These are phyloP conservation scores for Acanthacorydalis orientalis DNA, from an alignment of 2,888 invertebrate genomes.

Conservation along the genomic window DNA sequence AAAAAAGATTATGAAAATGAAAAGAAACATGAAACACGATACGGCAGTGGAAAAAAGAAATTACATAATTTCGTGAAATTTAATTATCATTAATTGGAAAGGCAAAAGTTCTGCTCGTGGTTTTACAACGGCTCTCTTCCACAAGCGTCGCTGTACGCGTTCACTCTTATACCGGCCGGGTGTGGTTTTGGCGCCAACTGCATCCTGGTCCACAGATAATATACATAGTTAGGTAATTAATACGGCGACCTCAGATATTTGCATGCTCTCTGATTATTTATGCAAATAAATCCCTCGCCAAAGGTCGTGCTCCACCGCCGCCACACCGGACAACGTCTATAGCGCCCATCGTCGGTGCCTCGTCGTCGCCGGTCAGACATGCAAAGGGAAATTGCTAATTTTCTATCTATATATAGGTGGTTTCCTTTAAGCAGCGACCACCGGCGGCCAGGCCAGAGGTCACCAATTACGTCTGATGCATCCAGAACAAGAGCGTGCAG, in stretches of 20 bases:
- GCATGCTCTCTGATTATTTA: conserved; percentile 29
- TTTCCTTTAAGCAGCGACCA: neutral
- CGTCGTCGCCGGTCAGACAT: conserved; percentile 12
- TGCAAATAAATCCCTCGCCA: conserved; percentile 23
- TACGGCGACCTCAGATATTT: conserved; percentile 26
- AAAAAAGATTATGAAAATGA: too few relatives aligned
- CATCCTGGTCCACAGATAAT: conserved; percentile 19
- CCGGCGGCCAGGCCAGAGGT: too few relatives aligned
- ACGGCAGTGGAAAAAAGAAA: conserved; percentile 18
- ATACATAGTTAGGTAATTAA: conserved; percentile 26
- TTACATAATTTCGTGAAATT: conserved; percentile 25
- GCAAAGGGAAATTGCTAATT: conserved; percentile 27
- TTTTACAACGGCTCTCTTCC: neutral
- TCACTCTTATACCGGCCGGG: conserved; percentile 8
- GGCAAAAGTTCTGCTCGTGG: conserved; percentile 12
- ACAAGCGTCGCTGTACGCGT: conserved; percentile 2
- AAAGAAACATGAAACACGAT: neutral
- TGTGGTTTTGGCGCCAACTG: conserved; percentile 19
- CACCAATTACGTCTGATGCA: too few relatives aligned
- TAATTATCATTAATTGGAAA: conserved; percentile 27
- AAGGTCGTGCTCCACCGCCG: conserved; percentile 1
- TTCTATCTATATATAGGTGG: conserved; percentile 15
- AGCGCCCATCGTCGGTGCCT: conserved; percentile 8
- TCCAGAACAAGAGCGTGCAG: too few relatives aligned
- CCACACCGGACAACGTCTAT: conserved; percentile 5